A percentile compares a stretch with the other conserved stretches of the same genome.
These are phyloP conservation scores for Embidobia sp. DNA, from an alignment of 2,888 invertebrate genomes.

Conservation along the genomic window DNA sequence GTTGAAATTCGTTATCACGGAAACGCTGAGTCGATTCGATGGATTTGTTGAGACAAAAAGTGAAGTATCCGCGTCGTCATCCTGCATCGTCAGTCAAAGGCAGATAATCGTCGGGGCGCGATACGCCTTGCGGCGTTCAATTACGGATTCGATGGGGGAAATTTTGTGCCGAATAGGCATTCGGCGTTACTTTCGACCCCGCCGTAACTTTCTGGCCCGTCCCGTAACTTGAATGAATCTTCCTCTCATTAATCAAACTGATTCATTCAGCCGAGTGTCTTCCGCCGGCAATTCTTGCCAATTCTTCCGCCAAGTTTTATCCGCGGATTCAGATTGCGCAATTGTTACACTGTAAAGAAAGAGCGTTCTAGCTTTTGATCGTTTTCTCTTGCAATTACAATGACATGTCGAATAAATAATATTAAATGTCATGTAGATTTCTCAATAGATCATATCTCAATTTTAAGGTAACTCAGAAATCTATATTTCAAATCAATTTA, in stretches of 20 bases:
- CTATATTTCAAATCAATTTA: too few relatives aligned
- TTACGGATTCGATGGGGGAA: constrained; percentile 77
- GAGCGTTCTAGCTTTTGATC: constrained; percentile 1
- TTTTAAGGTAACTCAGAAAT: too few relatives aligned
- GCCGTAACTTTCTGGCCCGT: constrained; percentile 48
- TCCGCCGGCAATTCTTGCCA: constrained; percentile 46
- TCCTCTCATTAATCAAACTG: constrained; percentile 64
- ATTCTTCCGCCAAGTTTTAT: constrained; percentile 50
- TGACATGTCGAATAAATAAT: too few relatives aligned
- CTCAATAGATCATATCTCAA: too few relatives aligned
- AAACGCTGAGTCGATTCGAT: constrained; percentile 53
- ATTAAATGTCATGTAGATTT: too few relatives aligned
- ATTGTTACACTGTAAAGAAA: constrained; percentile 47
- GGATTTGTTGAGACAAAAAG: constrained; percentile 43
- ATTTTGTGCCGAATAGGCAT: constrained; percentile 77
- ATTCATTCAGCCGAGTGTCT: constrained; percentile 58
- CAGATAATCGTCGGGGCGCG: constrained; percentile 75
- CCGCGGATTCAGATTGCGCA: constrained; percentile 38
- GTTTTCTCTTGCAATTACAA: too few relatives aligned
- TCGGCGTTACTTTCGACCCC: constrained; percentile 66
- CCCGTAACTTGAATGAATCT: constrained; percentile 59
- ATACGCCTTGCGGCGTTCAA: constrained; percentile 78
- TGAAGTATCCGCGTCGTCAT: constrained; percentile 55
- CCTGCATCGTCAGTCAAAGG: constrained; percentile 70
- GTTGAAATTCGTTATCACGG: constrained; percentile 29